Base-by-base conservation (phyloP, 2,113 vertebrate genomes). In the Macaca fascicularis region DNA sequence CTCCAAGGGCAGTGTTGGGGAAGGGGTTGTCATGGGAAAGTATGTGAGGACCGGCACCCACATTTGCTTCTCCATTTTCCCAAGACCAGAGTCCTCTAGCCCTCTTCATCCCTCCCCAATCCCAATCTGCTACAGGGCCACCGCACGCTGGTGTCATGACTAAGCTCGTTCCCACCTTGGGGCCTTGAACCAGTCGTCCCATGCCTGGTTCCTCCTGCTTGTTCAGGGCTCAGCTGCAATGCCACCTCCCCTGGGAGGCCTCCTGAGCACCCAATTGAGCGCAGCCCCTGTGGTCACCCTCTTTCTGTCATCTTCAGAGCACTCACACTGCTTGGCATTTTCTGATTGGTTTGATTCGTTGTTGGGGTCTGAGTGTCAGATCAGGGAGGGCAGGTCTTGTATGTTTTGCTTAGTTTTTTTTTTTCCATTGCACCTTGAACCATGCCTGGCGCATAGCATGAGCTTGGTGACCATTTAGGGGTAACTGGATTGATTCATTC, bases 101-200 rank as follows among this genome's bases (percentile, higher is more conserved):
- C 48, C 57, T 22, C 45, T 6, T 17, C 1, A 0, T 40, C 64
- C 27, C 30, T 10, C n/a, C 48, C 17, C 14, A 8, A 1, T 19
- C 84, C 48, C 95, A 50, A 25, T 19, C 45, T 30, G 30, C 13
- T 1, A n/a, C 14, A 2, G 16, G 7, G 17, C 40, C 74, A 48
- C 61, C 13, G 3, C 22, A 55, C 35, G 0, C 43, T 8, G 57
- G 12, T 0, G 10, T 19, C 38, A 0, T 0, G 7, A 23, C 12
- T 12, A 12, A 17, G 27, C 23, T 5, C 0, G 0, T n/a, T 23
- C 79, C 74, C 52, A 13, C 6, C 45, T 0, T 22, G 9, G 30
- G 59, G 83, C 8, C 79, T 90, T 70, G 40, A n/a, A 8, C 38
- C 45, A 4, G 5, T 9, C 0, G 2, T 8, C 75, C 59, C 16